A percentile compares a stretch with the other conserved stretches of the same genome.
These are phyloP conservation scores for Menura novaehollandiae DNA, from an alignment of 2,113 vertebrate genomes.

Conservation along the genomic window DNA sequence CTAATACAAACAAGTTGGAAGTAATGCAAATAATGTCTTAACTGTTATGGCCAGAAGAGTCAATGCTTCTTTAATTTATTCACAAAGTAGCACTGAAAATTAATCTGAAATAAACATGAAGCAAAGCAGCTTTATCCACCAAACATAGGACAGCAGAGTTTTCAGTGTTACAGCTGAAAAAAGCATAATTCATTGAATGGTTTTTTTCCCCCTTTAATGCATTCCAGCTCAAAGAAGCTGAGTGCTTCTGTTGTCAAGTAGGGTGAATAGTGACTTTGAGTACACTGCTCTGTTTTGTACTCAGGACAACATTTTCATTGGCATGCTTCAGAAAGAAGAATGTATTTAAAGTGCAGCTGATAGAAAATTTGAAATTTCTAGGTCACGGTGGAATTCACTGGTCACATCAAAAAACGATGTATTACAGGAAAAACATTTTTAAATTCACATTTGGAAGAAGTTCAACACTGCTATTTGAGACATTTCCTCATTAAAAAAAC, in stretches of 20 bases:
- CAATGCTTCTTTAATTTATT: neutral
- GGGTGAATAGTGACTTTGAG: neutral
- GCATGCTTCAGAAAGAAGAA: neutral
- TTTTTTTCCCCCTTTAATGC: neutral
- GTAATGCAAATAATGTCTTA: neutral
- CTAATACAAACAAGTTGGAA: neutral
- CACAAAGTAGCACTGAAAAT: neutral
- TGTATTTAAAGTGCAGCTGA: neutral
- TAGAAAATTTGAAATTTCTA: neutral
- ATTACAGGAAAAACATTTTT: neutral
- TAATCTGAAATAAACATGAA: neutral
- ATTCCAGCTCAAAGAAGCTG: slow-evolving; percentile 22
- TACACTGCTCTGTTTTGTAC: neutral
- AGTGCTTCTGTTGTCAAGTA: neutral
- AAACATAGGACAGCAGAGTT: neutral
- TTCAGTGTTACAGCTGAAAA: neutral
- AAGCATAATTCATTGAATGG: neutral
- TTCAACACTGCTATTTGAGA: neutral
- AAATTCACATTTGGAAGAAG: neutral
- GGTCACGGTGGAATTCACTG: neutral
- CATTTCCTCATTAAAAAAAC: neutral
- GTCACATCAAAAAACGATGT: neutral
- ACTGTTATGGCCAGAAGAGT: neutral
- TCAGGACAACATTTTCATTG: neutral
- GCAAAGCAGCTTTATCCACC: neutral